Conservation (phyloP, 2,113 vertebrate species). For the Pristiophorus japonicus region DNA sequence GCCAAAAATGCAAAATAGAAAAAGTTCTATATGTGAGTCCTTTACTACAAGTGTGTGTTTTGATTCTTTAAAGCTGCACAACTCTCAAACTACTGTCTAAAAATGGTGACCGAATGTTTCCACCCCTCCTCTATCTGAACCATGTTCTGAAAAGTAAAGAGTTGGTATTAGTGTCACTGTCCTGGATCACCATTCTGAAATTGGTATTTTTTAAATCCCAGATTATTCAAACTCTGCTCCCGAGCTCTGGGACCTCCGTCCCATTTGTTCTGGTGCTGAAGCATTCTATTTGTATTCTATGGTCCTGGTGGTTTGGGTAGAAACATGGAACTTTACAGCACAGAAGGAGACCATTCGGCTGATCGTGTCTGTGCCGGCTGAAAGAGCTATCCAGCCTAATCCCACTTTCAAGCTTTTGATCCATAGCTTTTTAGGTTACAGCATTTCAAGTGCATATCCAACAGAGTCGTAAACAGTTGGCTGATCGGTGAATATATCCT, state of each 20-base stretch:
- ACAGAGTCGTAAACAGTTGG: not conserved
- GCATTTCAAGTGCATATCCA: too few species aligned
- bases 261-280: not conserved
- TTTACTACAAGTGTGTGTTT: not conserved
- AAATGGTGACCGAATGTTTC: not conserved
- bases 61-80: not conserved
- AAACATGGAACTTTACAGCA: too few species aligned
- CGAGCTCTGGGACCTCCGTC: not conserved
- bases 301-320: not conserved
- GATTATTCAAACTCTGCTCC: not conserved
- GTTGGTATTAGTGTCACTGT: not conserved
- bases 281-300: not conserved
- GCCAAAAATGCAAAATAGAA: not conserved
- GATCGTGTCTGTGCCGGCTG: too few species aligned
- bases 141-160: not conserved
- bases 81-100: not conserved
- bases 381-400: too few species aligned
- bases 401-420: too few species aligned
- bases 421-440: too few species aligned
- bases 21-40: not conserved
- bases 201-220: not conserved
- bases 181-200: not conserved
- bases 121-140: too few species aligned
- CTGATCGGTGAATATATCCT: not conserved
- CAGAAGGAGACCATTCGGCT: too few species aligned